Evolutionary conservation across 1,140 invertebrate species (phyloP), one percentile per base, ranked within the genome.

Genomic region (Zelostemma sp.): DNA sequence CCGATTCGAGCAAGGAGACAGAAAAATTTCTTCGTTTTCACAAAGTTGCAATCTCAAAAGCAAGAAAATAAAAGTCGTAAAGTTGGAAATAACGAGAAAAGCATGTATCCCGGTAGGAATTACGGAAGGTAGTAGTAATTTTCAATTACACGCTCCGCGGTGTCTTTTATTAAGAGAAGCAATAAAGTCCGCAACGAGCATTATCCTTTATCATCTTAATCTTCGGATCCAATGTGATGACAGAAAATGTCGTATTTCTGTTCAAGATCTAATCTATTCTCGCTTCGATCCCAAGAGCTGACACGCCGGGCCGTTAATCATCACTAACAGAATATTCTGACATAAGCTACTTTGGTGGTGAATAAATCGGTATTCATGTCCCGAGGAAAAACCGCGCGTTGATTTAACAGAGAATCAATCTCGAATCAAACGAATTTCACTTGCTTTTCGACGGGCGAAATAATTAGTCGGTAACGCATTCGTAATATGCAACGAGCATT

Each of bases 221-320:
- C 28, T 5, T 31, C 11, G 11, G 11, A 31, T 31, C 5, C 28
- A 11, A 31, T 31, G 28, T 31, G 11, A 31, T 11, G 28, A 31
- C 28, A 31, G 28, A 31, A 31, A 11, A 31, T 31, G 38, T 60
- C 56, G 11, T 31, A 31, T 11, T 31, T 31, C 28, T 31, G 59
- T 50, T 60, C 40, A 15, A 12, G 14, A 41, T 64, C n/a, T 64
- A 53, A 60, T 56, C 53, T 21, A 58, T 51, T 51, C 56, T 17
- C 21, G 17, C 28, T 38, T 43, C 59, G 45, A 68, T 63, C 48
- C 28, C 28, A 31, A 31, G 28, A 31, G 60, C 60, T 69, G 60
- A 60, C 60, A 63, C 40, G 60, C 50, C 58, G 56, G 66, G n/a
- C 56, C 66, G 56, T 69, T 69, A 69, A 69, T 68, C 66, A 68